Percentiles rank a stretch among this genome's conserved stretches.
These are phyloP conservation scores for Ooceraea biroi DNA, from an alignment of 1,140 invertebrate species.

Conservation along the genomic window DNA sequence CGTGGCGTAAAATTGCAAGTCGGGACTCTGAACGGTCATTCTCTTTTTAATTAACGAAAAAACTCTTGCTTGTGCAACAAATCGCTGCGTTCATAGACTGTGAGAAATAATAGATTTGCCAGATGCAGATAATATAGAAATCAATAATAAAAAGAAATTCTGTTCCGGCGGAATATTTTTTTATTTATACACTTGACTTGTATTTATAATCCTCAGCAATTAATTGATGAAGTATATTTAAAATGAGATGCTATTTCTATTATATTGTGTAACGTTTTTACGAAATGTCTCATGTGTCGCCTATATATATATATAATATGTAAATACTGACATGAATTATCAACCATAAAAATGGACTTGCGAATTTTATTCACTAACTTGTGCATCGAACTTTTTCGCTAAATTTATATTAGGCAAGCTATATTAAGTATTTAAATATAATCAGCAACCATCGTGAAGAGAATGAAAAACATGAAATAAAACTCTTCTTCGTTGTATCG, in stretches of 20 bases:
- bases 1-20: slow-evolving; percentile 8
- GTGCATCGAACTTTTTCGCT: neutral
- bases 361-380: slow-evolving; percentile 11
- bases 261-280: neutral
- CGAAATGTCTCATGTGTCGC: slow-evolving; percentile 26
- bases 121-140: neutral
- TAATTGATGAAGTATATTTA: neutral
- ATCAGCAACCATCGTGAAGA: neutral
- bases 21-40: neutral
- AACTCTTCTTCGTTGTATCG: neutral
- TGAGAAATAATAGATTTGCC: neutral
- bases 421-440: slow-evolving; percentile 1
- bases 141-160: slow-evolving; percentile 8
- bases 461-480: neutral
- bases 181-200: neutral
- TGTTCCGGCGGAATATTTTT: neutral
- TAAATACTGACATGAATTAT: slow-evolving; percentile 15
- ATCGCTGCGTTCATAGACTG: neutral
- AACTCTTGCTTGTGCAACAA: neutral
- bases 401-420: neutral
- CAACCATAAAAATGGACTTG: slow-evolving; percentile 25
- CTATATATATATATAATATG: slow-evolving; percentile 12
- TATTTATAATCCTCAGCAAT: neutral
- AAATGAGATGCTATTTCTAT: neutral
- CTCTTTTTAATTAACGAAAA: neutral